Percentiles rank a stretch among this genome's conserved stretches.
These are phyloP conservation scores for Cranoglanis bouderius DNA, from an alignment of 2,113 vertebrate genomes.

Conservation along the genomic window DNA sequence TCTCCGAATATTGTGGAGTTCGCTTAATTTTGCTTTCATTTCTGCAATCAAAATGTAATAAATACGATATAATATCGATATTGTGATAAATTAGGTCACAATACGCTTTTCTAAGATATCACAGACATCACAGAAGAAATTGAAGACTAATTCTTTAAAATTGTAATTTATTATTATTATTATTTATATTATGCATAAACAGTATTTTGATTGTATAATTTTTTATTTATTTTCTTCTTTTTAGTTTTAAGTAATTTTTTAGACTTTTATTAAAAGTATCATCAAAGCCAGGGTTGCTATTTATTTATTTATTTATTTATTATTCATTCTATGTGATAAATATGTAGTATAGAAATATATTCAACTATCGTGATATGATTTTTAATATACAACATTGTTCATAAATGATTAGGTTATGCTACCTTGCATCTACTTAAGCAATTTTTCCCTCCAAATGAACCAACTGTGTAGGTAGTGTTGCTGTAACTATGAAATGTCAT, in stretches of 20 bases:
- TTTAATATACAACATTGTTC: not conserved
- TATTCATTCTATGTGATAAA: not conserved
- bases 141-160: not conserved
- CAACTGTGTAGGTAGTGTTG: not conserved
- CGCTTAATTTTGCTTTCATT: too few species aligned
- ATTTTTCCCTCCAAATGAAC: not conserved
- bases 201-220: not conserved
- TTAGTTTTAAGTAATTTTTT: not conserved
- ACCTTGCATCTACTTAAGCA: not conserved
- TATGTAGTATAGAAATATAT: not conserved
- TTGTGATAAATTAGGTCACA: not conserved
- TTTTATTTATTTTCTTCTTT: not conserved
- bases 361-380: not conserved
- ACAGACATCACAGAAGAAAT: not conserved
- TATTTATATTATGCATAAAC: too few species aligned
- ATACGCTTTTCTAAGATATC: not conserved
- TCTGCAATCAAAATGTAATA: not conserved
- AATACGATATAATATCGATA: not conserved
- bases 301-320: not conserved
- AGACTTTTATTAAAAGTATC: not conserved
- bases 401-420: not conserved
- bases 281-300: not conserved
- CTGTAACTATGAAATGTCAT: not conserved
- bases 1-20: too few species aligned
- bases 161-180: not conserved